Conservation (phyloP, 2,888 invertebrate species). For the Neoascia interrupta region DNA sequence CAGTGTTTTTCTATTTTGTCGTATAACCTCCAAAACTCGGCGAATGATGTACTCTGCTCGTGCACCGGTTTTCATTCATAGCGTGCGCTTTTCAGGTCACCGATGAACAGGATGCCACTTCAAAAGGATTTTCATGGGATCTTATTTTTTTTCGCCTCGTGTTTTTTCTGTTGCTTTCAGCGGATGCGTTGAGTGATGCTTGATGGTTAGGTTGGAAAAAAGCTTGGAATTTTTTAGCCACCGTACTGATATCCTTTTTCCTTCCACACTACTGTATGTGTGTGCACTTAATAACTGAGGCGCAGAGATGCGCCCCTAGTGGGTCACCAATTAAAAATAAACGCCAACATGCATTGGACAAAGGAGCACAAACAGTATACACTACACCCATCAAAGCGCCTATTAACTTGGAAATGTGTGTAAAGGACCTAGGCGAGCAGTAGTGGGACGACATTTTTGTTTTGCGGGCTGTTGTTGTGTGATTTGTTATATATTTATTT, state of each 20-base stretch:
- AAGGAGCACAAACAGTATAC: slow-evolving; percentile 28
- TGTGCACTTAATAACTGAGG: slow-evolving; percentile 53
- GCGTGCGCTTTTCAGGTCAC: slow-evolving; percentile 50
- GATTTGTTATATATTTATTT: not conserved
- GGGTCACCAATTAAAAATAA: slow-evolving; percentile 67
- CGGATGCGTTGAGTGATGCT: slow-evolving; percentile 61
- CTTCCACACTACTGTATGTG: slow-evolving; percentile 9
- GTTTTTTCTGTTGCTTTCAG: slow-evolving; percentile 17
- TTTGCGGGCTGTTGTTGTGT: not conserved
- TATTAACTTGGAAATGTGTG: slow-evolving; percentile 18
- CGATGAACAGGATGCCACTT: slow-evolving; percentile 66
- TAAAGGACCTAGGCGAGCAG: slow-evolving; percentile 1
- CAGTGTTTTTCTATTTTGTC: slow-evolving; percentile 32
- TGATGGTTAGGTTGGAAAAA: slow-evolving; percentile 58
- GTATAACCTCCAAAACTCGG: not conserved
- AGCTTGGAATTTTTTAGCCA: not conserved
- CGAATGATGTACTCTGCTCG: not conserved
- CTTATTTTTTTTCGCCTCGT: not conserved
- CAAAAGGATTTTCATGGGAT: slow-evolving; percentile 53
- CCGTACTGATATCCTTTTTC: slow-evolving; percentile 22
- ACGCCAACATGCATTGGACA: slow-evolving; percentile 61
- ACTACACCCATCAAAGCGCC: slow-evolving; percentile 17
- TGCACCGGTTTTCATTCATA: slow-evolving; percentile 32
- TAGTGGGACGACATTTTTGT: not conserved
- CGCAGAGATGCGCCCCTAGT: slow-evolving; percentile 19